Evolutionary conservation across 2,113 vertebrate species (phyloP), one percentile per base, ranked within the genome.

Genomic region (Amphiprion ocellaris): DNA sequence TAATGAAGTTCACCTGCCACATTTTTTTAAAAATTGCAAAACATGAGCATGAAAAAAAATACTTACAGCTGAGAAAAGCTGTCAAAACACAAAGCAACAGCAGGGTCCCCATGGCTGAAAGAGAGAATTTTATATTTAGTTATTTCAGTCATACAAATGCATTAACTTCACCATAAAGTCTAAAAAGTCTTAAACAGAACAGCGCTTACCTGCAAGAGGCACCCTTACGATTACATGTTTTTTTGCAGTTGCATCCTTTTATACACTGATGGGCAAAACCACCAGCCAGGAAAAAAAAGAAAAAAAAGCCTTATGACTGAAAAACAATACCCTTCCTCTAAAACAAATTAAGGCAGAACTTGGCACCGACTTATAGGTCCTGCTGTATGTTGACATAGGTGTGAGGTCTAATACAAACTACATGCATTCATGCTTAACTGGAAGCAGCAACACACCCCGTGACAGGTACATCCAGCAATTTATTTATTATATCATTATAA

Each of bases 31-130:
- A 37, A 4, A 4, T 24, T 58, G 4, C 33, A 62, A 12, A 49
- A 21, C 9, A 19, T n/a, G 5, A 52, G n/a, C 7, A 52, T 52
- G 6, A 52, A 5, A 50, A 6, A 58, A 46, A 28, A 26, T 77
- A 80, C 88, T 91, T 83, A 92, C 92, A 79, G 62, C 47, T 71
- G 30, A 90, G 44, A 46, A 86, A 62, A 77, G 79, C 60, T 59
- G 77, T 76, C 30, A 90, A 11, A 65, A 28, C 77, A 74, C 77
- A 81, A 70, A 92, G 62, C 67, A 93, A 77, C 55, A 89, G 58
- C 66, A 77, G 37, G 23, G 50, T 74, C 23, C 73, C 76, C 92
- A 93, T 92, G 78, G 58, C 91, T 93, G 70, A 78, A 89, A 65
- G 37, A 85, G 26, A 83, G 4, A 88, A 28, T 79, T 47, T 6